Conservation (phyloP, 2,113 vertebrate genomes). For the Parus major region DNA sequence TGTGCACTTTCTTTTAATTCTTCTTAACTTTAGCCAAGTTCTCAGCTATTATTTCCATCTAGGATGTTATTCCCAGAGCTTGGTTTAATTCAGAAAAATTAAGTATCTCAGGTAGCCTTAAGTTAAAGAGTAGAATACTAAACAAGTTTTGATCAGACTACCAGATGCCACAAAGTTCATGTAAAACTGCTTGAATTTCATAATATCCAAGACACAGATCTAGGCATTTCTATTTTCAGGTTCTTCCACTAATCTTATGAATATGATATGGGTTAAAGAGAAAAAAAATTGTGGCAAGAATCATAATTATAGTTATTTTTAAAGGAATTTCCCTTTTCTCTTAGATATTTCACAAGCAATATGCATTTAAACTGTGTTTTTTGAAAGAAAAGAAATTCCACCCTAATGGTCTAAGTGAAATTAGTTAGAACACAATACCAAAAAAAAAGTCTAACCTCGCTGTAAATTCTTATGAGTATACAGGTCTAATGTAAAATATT, state of each 20-base stretch:
- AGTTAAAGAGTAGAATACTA: not conserved
- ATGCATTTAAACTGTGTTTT: not conserved
- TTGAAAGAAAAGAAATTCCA: not conserved
- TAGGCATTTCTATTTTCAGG: not conserved
- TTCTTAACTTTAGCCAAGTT: not conserved
- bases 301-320: not conserved
- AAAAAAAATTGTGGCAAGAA: not conserved
- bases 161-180: not conserved
- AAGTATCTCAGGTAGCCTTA: not conserved
- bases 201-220: not conserved
- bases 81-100: not conserved
- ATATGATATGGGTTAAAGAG: not conserved
- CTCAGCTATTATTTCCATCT: not conserved
- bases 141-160: not conserved
- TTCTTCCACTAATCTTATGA: not conserved
- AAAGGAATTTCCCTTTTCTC: not conserved
- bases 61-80: not conserved
- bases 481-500: not conserved
- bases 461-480: not conserved
- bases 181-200: not conserved
- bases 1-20: not conserved
- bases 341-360: not conserved
- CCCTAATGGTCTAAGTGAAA: not conserved
- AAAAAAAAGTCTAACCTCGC: not conserved
- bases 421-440: not conserved